Evolutionary conservation across 1,140 invertebrate genomes (phyloP).

Genomic region (Lepidurus apus): DNA sequence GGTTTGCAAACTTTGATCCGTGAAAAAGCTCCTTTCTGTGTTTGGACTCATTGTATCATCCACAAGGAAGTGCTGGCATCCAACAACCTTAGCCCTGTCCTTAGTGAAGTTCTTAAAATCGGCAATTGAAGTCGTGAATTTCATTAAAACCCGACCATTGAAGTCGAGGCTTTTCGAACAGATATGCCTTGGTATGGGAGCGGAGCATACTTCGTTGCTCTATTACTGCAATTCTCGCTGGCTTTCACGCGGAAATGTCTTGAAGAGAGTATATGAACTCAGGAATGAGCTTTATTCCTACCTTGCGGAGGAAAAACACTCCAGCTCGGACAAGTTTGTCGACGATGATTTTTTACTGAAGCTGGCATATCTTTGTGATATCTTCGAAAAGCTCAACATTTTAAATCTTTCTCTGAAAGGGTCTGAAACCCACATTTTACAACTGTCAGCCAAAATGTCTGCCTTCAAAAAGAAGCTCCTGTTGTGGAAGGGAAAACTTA

Average conservation of each 20-base stretch:
- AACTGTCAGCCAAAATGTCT: slow-evolving; percentile 34
- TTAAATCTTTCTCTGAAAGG: background rate
- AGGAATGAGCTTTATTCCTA: background rate
- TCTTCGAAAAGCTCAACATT: too few species aligned
- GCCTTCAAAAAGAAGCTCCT: slow-evolving; percentile 35
- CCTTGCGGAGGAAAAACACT: background rate
- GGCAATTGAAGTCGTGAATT: background rate
- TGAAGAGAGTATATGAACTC: background rate
- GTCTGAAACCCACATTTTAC: background rate
- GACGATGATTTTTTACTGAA: background rate
- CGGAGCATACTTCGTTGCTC: background rate
- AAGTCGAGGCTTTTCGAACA: background rate
- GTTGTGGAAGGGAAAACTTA: background rate
- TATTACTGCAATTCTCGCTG: too few species aligned
- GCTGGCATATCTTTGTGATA: too few species aligned
- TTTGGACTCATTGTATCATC: background rate
- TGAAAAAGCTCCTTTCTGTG: background rate
- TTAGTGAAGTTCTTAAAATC: background rate
- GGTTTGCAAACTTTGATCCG: too few species aligned
- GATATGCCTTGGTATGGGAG: background rate
- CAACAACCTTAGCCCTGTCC: background rate
- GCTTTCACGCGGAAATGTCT: background rate
- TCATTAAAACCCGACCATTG: background rate
- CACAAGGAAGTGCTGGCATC: background rate
- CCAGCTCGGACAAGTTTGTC: too few species aligned